These are phyloP conservation scores for Neolamprologus brichardi DNA, from an alignment of 2,113 vertebrate species.

Conservation along the genomic window DNA sequence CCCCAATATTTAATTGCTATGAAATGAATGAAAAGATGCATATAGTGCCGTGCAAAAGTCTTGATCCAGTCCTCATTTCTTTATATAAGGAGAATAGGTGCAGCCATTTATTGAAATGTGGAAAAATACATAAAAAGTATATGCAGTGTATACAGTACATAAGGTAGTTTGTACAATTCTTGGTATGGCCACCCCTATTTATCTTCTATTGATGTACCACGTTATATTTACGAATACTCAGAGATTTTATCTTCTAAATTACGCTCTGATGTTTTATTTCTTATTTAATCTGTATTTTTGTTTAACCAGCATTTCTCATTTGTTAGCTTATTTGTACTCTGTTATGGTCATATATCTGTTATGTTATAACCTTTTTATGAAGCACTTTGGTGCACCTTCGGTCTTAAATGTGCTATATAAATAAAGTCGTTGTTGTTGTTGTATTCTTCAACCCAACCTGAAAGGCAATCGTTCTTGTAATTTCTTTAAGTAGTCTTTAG, in stretches of 20 bases:
- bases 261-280: background rate
- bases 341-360: background rate
- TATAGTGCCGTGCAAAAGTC: background rate
- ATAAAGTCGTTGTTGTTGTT: background rate
- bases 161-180: background rate
- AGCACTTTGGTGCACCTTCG: background rate
- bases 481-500: background rate
- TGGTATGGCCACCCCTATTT: background rate
- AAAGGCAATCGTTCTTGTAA: background rate
- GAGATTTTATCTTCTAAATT: background rate
- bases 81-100: background rate
- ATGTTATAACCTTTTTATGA: background rate
- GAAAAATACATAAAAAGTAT: background rate
- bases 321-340: background rate
- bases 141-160: background rate
- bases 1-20: background rate
- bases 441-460: background rate
- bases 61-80: background rate
- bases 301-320: background rate
- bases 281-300: background rate
- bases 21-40: background rate
- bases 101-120: background rate
- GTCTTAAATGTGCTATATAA: background rate
- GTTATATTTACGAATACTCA: background rate
- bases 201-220: background rate